Base-by-base conservation (phyloP, 2,888 invertebrate genomes). In the Malachius bipustulatus region DNA sequence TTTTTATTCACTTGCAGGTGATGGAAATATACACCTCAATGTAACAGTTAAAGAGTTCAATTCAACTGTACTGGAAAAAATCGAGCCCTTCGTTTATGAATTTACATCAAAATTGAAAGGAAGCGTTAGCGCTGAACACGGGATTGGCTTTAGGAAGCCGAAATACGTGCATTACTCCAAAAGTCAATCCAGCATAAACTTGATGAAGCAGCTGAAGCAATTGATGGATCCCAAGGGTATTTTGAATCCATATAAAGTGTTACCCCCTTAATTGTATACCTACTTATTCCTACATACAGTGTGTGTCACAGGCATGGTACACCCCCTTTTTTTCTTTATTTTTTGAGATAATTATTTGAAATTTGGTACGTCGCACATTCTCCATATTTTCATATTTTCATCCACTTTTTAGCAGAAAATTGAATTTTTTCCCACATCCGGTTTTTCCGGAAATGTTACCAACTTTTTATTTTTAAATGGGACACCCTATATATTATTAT, bases 91-190 rank as follows among this genome's bases (percentile, higher is more conserved):
- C 58, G 73, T 98, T 11, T 98, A 84, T 59, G 88, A 96, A 59
- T 87, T 83, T 66, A 82, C 88, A 0, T 69, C 82, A 0, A 70
- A 78, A 45, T 60, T 82, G 27, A 74, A 71, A 14, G 97, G 97
- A 2, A 96, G 96, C 49, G 69, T 88, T 1, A 94, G 94, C 56
- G 96, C 97, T 1, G 98, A 98, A 61, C 98, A 98, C 60, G 98
- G 98, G 0, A 77, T 98, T 19, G 98, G 96, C 1, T 85, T 90
- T 54, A 75, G 81, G 39, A 91, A 93, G 56, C 73, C 78, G 1
- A 72, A 84, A 48, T 90, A 77, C 62, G 71, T 94, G 35, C 75
- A 77, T 46, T 84, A 80, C 60, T 85, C 87, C 35, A 90, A 91
- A 63, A 73, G 77, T 34, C 47, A 65, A 11, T 70, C 76, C 11